Conservation (phyloP, 35 echinoderm and acorn worm genomes). For the Ptychodera flava region DNA sequence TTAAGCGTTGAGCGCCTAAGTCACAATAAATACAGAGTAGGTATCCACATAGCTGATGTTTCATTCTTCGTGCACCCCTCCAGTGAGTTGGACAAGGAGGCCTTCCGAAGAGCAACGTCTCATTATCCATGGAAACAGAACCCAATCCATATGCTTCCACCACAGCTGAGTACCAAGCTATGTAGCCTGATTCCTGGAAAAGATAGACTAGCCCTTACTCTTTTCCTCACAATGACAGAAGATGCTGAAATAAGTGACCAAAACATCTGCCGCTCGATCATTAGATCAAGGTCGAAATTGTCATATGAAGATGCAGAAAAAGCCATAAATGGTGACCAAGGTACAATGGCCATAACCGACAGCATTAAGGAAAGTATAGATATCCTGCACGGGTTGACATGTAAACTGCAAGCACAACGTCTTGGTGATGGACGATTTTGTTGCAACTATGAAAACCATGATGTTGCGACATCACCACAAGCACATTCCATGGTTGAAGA, state of each 20-base stretch:
- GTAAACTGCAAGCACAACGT: conserved; percentile 7
- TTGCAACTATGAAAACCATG: conserved; percentile 29
- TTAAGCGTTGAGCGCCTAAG: conserved; percentile 37
- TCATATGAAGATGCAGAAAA: conserved; percentile 64
- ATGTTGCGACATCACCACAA: conserved; percentile 18
- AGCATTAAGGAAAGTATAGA: conserved; percentile 17
- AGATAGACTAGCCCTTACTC: conserved; percentile 64
- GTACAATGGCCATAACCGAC: not conserved
- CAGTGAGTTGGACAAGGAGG: conserved; percentile 63
- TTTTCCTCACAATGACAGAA: conserved; percentile 49
- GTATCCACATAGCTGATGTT: conserved; percentile 93
- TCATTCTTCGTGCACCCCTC: conserved; percentile 64
- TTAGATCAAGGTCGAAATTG: conserved; percentile 46
- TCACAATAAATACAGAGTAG: conserved; percentile 42
- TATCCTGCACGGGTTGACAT: conserved; percentile 30
- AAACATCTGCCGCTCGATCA: conserved; percentile 26
- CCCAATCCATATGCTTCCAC: conserved; percentile 73
- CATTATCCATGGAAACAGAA: conserved; percentile 48
- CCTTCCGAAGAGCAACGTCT: conserved; percentile 50
- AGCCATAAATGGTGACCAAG: conserved; percentile 10
- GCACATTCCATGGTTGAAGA: conserved; percentile 82
- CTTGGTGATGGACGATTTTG: conserved; percentile 38
- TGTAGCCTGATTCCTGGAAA: conserved; percentile 44
- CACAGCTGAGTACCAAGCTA: conserved; percentile 46
- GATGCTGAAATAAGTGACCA: conserved; percentile 25